A percentile compares a stretch with the other conserved stretches of the same genome.
Evolutionary conservation across 2,797 vertebrate genomes (phyloP).

Genomic region (Sparus aurata): DNA sequence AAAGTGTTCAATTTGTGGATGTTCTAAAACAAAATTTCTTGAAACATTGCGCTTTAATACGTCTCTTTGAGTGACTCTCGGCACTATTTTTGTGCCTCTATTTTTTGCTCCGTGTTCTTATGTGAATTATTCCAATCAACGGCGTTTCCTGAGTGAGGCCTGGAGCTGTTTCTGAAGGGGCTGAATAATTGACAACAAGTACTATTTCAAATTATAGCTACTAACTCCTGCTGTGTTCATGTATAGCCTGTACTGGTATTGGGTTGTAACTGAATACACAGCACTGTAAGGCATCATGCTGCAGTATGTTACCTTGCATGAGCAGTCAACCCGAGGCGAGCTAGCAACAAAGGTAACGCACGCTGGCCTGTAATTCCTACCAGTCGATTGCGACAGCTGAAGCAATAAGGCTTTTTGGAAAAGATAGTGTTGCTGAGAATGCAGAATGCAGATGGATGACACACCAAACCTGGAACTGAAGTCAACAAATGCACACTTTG

Average conservation of each 20-base stretch:
- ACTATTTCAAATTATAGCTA: slow-evolving; percentile 47
- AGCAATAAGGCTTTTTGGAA: slow-evolving; percentile 40
- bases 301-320: slow-evolving; percentile 51
- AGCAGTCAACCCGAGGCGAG: slow-evolving; percentile 58
- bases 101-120: slow-evolving; percentile 59
- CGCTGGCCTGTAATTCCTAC: slow-evolving; percentile 30
- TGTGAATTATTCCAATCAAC: slow-evolving; percentile 65
- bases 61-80: slow-evolving; percentile 70
- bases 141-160: slow-evolving; percentile 44
- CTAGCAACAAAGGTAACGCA: slow-evolving; percentile 21
- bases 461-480: slow-evolving; percentile 16
- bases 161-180: slow-evolving; percentile 41
- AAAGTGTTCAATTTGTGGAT: slow-evolving; percentile 80
- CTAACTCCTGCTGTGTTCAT: slow-evolving; percentile 22
- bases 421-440: slow-evolving; percentile 34
- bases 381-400: slow-evolving; percentile 43
- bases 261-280: slow-evolving; percentile 34
- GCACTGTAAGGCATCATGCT: slow-evolving; percentile 27
- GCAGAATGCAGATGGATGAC: slow-evolving; percentile 42
- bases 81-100: slow-evolving; percentile 70
- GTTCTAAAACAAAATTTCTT: slow-evolving; percentile 78
- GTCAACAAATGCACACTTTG: slow-evolving; percentile 28
- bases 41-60: slow-evolving; percentile 69
- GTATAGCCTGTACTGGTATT: slow-evolving; percentile 11
- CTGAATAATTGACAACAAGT: slow-evolving; percentile 48